Evolutionary conservation across 2,888 invertebrate genomes (phyloP).

Genomic region (Tetragonula carbonaria): DNA sequence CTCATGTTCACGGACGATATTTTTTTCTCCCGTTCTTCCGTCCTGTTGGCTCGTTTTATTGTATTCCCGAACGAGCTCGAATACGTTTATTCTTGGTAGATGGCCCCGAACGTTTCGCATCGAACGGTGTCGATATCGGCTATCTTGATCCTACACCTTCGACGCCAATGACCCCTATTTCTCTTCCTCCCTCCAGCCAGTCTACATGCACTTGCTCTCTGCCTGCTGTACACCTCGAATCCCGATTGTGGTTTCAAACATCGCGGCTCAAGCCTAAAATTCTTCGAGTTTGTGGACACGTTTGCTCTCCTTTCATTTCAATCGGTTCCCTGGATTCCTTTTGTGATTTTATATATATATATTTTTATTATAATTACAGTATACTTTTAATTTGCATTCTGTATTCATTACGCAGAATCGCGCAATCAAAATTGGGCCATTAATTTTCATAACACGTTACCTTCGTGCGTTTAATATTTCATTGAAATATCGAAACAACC

Average conservation of each 20-base stretch:
- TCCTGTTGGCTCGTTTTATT: neutral
- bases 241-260: slow-evolving; percentile 52
- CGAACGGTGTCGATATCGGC: neutral
- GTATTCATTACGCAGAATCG: neutral
- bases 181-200: slow-evolving; percentile 32
- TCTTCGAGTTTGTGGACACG: neutral
- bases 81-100: neutral
- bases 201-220: slow-evolving; percentile 52
- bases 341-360: neutral
- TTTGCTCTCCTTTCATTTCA: neutral
- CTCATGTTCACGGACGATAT: neutral
- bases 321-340: neutral
- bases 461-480: too few species aligned
- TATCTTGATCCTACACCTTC: slow-evolving; percentile 17
- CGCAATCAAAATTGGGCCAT: neutral
- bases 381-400: neutral
- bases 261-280: slow-evolving; percentile 39
- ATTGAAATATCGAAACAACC: neutral
- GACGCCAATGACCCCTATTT: slow-evolving; percentile 48
- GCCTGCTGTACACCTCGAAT: slow-evolving; percentile 43
- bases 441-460: neutral
- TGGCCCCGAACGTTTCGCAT: neutral
- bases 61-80: too few species aligned
- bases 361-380: neutral
- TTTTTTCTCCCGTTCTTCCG: neutral